Evolutionary conservation across 1,140 invertebrate genomes (phyloP), one percentile per base, ranked within the genome.

Genomic region (Pygmarrhopalites habei): DNA sequence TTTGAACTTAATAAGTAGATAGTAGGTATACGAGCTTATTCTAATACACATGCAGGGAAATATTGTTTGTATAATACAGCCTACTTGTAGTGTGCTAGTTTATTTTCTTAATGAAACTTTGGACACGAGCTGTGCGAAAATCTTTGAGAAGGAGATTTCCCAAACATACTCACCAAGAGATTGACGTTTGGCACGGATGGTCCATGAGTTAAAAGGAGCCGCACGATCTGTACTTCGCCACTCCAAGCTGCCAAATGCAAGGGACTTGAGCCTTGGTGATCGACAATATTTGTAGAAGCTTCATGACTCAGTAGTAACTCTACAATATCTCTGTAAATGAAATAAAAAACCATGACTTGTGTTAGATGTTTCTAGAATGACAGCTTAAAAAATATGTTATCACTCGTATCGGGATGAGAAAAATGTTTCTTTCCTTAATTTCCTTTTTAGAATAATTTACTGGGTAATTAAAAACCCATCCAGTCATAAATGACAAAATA

Each of bases 201-300:
- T 26, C 87, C 85, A 73, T 86, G 84, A 55, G 80, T 85, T 28
- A 93, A 79, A 56, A 94, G 79, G 67, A 90, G 75, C 68, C 83
- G 78, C 46, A 92, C 89, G 71, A 93, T 89, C 66, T 91, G 86
- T 44, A 85, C 81, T 74, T 92, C 85, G 12, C 90, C 90, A 17
- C 86, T 88, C 90, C 90, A 94, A 60, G 91, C 88, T 44, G 60
- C 89, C 74, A 95, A 78, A 77, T 94, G 91, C 44, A 94, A 78
- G 12, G 92, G 88, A 2, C 87, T 88, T 46, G 89, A 92, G 17
- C 91, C 91, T 73, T 89, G 86, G 46, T 81, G 80, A 73, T 93
- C 91, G 35, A 86, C 82, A 35, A 90, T 82, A 76, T 94, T 94
- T 29, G 90, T 86, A 1, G 89, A 91, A 2, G 93, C 93, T 73